Percentiles rank a stretch among this genome's conserved stretches.
phyloP scores from a whole-genome alignment of 2,113 vertebrate genomes.

The Rhynchomys soricoides region DNA sequence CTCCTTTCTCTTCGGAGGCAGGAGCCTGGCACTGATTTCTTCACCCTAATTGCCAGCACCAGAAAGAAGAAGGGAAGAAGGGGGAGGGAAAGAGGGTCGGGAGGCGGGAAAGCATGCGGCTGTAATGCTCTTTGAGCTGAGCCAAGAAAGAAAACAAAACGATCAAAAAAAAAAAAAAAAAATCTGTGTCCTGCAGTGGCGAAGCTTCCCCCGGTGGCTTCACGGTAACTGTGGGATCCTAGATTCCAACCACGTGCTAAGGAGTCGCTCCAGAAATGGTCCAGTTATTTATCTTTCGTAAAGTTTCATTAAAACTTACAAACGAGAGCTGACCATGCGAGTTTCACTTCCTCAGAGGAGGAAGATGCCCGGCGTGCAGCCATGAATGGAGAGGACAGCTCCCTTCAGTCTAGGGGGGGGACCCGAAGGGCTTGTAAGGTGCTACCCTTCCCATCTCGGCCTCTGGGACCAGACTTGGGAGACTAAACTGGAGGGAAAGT shows the following conservation, averaged over 20 bases:
- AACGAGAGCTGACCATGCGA: background rate
- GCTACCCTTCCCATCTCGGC: background rate
- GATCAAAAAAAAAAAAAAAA: background rate
- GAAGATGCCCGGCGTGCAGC: background rate
- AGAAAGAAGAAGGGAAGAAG: slow-evolving; percentile 50
- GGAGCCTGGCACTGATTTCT: slow-evolving; percentile 76
- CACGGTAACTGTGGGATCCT: background rate
- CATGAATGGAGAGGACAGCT: background rate
- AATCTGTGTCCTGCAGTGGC: slow-evolving; percentile 63
- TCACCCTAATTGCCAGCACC: slow-evolving; percentile 77
- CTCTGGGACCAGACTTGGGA: background rate
- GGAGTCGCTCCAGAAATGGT: background rate
- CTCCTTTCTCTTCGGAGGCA: slow-evolving; percentile 73
- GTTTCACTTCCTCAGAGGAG: background rate
- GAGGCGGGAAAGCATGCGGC: slow-evolving; percentile 72
- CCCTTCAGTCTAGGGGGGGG: background rate
- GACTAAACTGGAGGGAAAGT: no score
- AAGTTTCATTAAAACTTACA: slow-evolving; percentile 29
- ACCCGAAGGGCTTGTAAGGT: accelerated
- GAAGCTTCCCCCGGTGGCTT: slow-evolving; percentile 53
- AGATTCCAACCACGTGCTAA: slow-evolving; percentile 51
- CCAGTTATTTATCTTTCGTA: background rate
- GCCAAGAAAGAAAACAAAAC: slow-evolving; percentile 68
- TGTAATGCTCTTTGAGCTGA: slow-evolving; percentile 50
- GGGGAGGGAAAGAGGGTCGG: slow-evolving; percentile 70